These are phyloP conservation scores for Cantharis nigra DNA, from an alignment of 2,888 invertebrate genomes.

Conservation along the genomic window DNA sequence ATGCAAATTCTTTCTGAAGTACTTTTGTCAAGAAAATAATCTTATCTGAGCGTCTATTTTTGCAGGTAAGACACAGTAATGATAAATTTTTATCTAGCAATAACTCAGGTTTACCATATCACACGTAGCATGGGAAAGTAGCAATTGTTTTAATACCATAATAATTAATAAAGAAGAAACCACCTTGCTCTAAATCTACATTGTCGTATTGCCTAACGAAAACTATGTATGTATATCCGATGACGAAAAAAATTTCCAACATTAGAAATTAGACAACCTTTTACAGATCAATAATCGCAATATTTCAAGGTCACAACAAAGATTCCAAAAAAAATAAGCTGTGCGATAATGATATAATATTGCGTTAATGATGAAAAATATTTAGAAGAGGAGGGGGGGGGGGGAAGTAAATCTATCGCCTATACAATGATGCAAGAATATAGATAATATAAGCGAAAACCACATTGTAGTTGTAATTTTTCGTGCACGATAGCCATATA, in stretches of 20 bases:
- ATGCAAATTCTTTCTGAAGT: background rate
- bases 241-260: background rate
- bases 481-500: background rate
- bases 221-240: background rate
- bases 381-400: too few relatives aligned
- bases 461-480: background rate
- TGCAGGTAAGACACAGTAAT: background rate
- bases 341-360: too few relatives aligned
- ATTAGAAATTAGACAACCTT: background rate
- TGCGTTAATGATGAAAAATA: too few relatives aligned
- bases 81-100: background rate
- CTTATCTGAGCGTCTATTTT: background rate
- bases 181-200: background rate
- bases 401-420: background rate
- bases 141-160: background rate
- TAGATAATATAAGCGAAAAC: background rate
- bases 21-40: background rate
- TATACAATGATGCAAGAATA: background rate
- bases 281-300: background rate
- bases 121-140: background rate
- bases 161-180: background rate
- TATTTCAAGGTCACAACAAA: background rate
- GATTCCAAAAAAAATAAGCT: background rate
- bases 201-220: background rate
- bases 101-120: background rate